A percentile compares a stretch with the other conserved stretches of the same genome.
Evolutionary conservation across 2,113 vertebrate genomes (phyloP).

Genomic region (Periophthalmodon schlosseri): DNA sequence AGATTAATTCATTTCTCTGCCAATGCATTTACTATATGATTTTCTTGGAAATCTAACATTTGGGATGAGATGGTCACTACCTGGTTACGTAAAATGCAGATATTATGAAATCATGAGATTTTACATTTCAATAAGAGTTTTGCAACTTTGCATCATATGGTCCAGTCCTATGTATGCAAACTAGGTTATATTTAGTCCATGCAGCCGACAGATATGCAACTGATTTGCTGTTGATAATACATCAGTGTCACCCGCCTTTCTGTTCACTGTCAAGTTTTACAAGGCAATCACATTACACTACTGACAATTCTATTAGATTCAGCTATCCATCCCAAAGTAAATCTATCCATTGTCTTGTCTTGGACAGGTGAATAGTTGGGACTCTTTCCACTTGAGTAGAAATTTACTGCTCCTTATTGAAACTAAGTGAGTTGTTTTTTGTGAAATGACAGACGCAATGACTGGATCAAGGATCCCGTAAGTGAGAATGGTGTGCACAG

Average conservation of each 20-base stretch:
- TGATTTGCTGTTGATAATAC: background rate
- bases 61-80: no score
- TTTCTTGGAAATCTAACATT: no score
- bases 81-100: no score
- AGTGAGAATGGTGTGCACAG: background rate
- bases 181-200: background rate
- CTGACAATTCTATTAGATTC: background rate
- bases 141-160: background rate
- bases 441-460: background rate
- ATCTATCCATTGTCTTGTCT: background rate
- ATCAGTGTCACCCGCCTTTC: no score
- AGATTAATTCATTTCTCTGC: no score
- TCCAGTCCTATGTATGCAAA: no score
- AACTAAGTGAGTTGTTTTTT: background rate
- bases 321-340: background rate
- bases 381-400: background rate
- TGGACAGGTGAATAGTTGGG: background rate
- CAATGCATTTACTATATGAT: no score
- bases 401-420: background rate
- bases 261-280: no score
- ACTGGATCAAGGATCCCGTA: background rate
- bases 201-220: background rate
- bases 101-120: no score
- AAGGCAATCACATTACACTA: background rate
- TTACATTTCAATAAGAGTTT: background rate